Base-by-base conservation (phyloP, 2,113 vertebrate genomes). In the Scolopax mira region DNA sequence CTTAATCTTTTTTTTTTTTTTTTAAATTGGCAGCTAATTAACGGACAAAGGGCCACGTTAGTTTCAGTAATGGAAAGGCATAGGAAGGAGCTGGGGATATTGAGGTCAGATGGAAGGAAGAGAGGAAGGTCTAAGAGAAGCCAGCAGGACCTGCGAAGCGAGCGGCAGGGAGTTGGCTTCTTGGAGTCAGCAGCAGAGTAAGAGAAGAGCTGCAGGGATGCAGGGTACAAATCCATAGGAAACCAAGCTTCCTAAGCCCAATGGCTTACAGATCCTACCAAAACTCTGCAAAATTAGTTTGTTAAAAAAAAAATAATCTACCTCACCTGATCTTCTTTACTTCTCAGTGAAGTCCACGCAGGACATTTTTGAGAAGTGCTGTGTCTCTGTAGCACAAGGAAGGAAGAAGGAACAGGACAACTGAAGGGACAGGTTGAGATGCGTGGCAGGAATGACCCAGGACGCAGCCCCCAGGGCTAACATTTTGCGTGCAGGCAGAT, bases 401-500 rank as follows among this genome's bases (percentile, higher is more conserved):
- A 83, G 39, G 33, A 33, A 37, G 79, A 80, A 27, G 0, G 0
- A 69, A 35, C 4, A 3, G 24, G 55, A 52, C n/a, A 48, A 24
- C 11, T 5, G 23, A 77, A 52, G 28, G 0, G 1, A 66, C 19
- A 82, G 37, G 25, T 2, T 41, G 58, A 72, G 60, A 24, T 1
- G 8, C 17, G 41, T 6, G 5, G 27, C 70, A 72, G 61, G 61
- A 60, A 62, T 57, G 18, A 31, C 35, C 24, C 0, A 0, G 3
- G 31, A 35, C 1, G 5, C 27, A 57, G 28, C 9, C 33, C 31
- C 24, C 9, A 3, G 28, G 39, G 27, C 17, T 41, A 57, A 31
- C 1, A 7, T 39, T 72, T 42, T 13, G 57, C 49, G 14, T 1
- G 6, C 12, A 39, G 37, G 42, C 11, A 58, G n/a, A 73, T 24